Percentiles rank a stretch among this genome's conserved stretches.
These are phyloP conservation scores for Trichonephila clavipes DNA, from an alignment of 1,140 invertebrate genomes.

Conservation along the genomic window DNA sequence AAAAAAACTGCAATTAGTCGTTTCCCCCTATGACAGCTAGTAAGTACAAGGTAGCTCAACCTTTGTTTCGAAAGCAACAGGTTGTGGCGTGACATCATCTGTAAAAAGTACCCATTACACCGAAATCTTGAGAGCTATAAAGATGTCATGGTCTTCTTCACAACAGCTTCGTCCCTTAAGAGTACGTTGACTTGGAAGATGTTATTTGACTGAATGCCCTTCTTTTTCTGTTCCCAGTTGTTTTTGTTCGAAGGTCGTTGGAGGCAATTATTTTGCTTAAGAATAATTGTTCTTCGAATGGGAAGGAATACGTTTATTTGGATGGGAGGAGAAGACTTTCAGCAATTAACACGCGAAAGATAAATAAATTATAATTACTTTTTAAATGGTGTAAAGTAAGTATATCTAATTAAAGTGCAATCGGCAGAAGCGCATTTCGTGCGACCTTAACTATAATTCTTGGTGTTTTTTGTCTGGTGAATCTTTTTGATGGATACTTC, in stretches of 20 bases:
- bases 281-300: slow-evolving; percentile 7
- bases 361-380: too few species aligned
- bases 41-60: slow-evolving; percentile 33
- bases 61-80: slow-evolving; percentile 63
- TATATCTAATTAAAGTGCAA: too few species aligned
- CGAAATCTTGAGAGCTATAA: slow-evolving; percentile 12
- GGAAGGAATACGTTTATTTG: background rate
- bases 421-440: too few species aligned
- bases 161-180: background rate
- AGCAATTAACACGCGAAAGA: background rate
- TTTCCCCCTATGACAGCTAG: background rate
- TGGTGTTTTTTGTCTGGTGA: too few species aligned
- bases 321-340: background rate
- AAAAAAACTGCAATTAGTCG: slow-evolving; percentile 40
- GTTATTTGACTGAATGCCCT: slow-evolving; percentile 1
- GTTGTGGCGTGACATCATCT: slow-evolving; percentile 62
- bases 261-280: background rate
- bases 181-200: slow-evolving; percentile 55
- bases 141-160: slow-evolving; percentile 58
- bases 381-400: too few species aligned
- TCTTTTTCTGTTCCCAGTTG: background rate
- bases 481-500: too few species aligned
- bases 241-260: background rate
- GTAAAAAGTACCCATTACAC: slow-evolving; percentile 47
- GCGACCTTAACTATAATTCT: too few species aligned